Conservation (phyloP, 2,113 vertebrate genomes). For the Verasper variegatus region DNA sequence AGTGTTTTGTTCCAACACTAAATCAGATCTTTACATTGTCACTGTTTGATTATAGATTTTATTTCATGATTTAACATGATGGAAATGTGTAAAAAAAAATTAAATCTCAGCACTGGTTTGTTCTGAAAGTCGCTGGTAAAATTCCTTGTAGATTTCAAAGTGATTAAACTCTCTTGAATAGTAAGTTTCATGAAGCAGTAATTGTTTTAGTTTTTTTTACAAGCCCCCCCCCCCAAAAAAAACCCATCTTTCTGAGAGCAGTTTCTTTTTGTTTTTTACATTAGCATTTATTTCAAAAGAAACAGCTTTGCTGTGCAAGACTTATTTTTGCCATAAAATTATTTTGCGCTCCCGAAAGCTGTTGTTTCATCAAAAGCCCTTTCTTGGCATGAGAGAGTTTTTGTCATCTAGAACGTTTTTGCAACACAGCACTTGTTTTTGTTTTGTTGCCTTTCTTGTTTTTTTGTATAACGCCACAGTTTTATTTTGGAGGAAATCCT, state of each 20-base stretch:
- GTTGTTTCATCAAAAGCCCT: conserved; percentile 37
- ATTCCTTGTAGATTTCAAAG: too few relatives aligned
- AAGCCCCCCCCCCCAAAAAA: not conserved
- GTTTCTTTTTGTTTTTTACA: conserved; percentile 11
- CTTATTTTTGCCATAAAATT: conserved; percentile 21
- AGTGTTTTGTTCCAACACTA: conserved; percentile 6
- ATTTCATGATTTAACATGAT: not conserved
- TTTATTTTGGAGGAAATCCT: conserved; percentile 40
- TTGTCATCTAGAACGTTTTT: conserved; percentile 29
- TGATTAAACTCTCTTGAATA: not conserved
- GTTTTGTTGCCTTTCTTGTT: conserved; percentile 22
- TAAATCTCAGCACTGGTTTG: not conserved
- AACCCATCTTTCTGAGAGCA: conserved; percentile 7
- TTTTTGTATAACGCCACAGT: not conserved
- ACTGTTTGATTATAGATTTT: not conserved
- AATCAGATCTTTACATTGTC: not conserved
- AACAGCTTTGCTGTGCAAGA: conserved; percentile 16
- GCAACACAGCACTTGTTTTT: conserved; percentile 31
- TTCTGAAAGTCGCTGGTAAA: not conserved
- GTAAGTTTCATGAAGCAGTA: not conserved
- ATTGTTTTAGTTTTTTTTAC: conserved; percentile 7
- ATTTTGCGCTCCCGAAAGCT: conserved; percentile 31
- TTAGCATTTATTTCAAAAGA: conserved; percentile 41
- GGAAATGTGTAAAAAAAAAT: not conserved
- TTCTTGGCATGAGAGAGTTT: conserved; percentile 15